Conservation (phyloP, 2,888 invertebrate genomes). For the Andrena dorsata region DNA sequence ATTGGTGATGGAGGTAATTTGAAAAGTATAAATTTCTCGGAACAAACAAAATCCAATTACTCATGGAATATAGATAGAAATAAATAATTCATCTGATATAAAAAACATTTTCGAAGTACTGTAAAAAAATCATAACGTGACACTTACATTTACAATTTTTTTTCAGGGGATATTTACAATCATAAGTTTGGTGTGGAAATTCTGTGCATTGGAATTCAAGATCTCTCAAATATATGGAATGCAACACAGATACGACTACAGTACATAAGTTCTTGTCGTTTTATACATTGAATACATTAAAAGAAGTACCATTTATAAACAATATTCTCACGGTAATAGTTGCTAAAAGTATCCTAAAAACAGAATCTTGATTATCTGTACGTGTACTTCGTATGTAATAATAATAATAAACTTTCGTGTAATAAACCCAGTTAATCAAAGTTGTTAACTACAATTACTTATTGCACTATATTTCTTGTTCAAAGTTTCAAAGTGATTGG, state of each 20-base stretch:
- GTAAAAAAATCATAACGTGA: background rate
- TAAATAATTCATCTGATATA: background rate
- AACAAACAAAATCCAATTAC: too few species aligned
- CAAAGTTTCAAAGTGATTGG: too few species aligned
- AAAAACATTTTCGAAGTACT: background rate
- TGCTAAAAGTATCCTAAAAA: slow-evolving; percentile 26
- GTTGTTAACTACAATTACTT: too few species aligned
- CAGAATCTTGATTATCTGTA: background rate
- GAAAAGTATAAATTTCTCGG: too few species aligned
- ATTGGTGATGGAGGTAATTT: too few species aligned
- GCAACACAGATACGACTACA: background rate
- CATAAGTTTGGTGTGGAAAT: slow-evolving; percentile 67
- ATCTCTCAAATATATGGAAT: slow-evolving; percentile 13
- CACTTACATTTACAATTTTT: slow-evolving; percentile 31
- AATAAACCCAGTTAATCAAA: too few species aligned
- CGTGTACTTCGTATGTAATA: background rate
- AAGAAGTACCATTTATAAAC: slow-evolving; percentile 14
- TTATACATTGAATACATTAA: slow-evolving; percentile 26
- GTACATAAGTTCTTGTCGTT: slow-evolving; percentile 3
- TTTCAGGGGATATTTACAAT: slow-evolving; percentile 83
- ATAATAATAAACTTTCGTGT: background rate
- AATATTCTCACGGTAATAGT: slow-evolving; percentile 7
- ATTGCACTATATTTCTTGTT: too few species aligned
- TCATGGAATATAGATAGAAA: background rate
- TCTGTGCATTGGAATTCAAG: slow-evolving; percentile 1